These are phyloP conservation scores for Drosophila tsacasi DNA, from an alignment of 1,140 invertebrate genomes.

Conservation along the genomic window DNA sequence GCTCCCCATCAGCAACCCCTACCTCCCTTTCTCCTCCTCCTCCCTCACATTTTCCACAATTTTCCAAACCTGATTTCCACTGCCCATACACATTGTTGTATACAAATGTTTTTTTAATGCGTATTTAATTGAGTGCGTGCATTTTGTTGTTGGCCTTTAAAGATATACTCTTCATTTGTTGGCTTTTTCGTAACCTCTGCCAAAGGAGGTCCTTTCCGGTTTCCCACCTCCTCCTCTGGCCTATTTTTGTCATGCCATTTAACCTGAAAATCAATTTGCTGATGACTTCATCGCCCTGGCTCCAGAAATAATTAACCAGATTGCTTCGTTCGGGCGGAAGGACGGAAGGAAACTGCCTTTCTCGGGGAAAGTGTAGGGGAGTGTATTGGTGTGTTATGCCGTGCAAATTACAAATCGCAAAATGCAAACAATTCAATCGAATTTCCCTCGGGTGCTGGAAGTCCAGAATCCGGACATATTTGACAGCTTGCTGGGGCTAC, in stretches of 20 bases:
- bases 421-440: constrained; percentile 20
- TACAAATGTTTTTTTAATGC: constrained; percentile 79
- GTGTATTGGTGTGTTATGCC: background rate
- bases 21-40: background rate
- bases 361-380: background rate
- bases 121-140: constrained; percentile 81
- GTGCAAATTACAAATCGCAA: constrained; percentile 59
- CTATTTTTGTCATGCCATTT: constrained; percentile 70
- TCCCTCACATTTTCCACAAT: background rate
- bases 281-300: constrained; percentile 67
- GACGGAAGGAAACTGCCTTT: constrained; percentile 29
- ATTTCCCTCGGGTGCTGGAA: constrained; percentile 13
- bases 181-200: constrained; percentile 40
- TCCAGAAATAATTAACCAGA: constrained; percentile 71
- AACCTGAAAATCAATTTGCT: constrained; percentile 74
- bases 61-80: constrained; percentile 7
- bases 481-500: constrained; percentile 8
- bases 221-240: background rate
- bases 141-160: constrained; percentile 57
- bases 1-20: background rate
- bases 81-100: constrained; percentile 1
- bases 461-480: background rate
- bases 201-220: background rate
- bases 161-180: constrained; percentile 34
- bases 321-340: constrained; percentile 34